Evolutionary conservation across 2,113 vertebrate genomes (phyloP).

Genomic region (Serinus canaria): DNA sequence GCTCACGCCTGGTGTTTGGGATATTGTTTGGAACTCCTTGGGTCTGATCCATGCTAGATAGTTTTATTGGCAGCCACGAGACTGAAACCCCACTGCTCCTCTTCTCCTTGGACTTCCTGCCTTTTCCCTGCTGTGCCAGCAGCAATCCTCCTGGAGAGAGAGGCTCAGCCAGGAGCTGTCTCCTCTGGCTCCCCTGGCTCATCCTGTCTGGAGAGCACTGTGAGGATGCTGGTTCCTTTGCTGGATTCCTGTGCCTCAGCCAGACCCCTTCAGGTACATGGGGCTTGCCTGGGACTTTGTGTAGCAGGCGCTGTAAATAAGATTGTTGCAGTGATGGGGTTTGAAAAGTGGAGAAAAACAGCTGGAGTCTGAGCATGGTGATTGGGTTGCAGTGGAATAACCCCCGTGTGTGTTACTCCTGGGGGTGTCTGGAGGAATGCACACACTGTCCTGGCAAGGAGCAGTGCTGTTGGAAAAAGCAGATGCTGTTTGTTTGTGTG

Average conservation of each 20-base stretch:
- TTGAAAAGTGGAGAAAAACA: not conserved
- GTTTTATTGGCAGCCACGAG: not conserved
- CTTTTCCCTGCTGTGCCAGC: not conserved
- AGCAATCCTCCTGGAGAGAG: not conserved
- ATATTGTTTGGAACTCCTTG: not conserved
- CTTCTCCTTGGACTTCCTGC: slow-evolving; percentile 33
- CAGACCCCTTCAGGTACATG: not conserved
- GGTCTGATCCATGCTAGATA: slow-evolving; percentile 12
- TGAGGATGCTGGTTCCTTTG: not conserved
- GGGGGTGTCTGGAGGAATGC: not conserved
- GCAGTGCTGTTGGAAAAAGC: not conserved
- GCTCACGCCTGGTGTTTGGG: not conserved
- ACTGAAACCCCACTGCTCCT: not conserved
- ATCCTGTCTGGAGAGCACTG: not conserved
- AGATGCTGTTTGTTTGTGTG: not conserved
- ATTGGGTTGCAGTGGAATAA: accelerated
- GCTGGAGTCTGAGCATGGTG: not conserved
- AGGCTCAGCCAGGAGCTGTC: not conserved
- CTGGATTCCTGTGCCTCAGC: not conserved
- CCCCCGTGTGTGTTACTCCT: not conserved
- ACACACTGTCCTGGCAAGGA: not conserved
- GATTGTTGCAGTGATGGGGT: not conserved
- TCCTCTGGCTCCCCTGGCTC: not conserved
- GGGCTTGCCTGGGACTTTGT: not conserved
- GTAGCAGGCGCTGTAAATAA: not conserved